Evolutionary conservation across 1,140 invertebrate species (phyloP), one percentile per base, ranked within the genome.

Genomic region (Leptinotarsa texana): DNA sequence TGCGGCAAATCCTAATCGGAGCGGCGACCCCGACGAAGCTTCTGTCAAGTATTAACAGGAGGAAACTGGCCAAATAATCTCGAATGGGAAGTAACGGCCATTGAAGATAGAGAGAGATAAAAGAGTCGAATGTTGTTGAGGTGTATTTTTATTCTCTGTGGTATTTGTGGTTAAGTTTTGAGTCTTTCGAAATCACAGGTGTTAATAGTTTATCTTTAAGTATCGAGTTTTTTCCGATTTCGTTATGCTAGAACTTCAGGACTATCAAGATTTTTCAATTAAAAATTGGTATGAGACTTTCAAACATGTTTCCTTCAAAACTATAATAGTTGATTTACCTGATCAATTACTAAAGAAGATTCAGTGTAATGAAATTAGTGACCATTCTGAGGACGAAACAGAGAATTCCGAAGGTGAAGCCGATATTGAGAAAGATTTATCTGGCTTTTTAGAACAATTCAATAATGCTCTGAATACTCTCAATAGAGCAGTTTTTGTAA

Each of bases 241-340:
- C 33, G 11, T 42, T 42, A 75, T 80, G 47, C 63, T 83, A 79
- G 81, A 83, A 80, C 76, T 76, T 33, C 78, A 82, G 77, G 82
- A 83, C 76, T 77, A 80, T 33, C 79, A 78, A 72, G 82, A 82
- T 70, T 84, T 83, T 75, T 84, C 83, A 21, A 83, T 83, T 13
- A 63, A 62, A 27, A 77, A 70, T 13, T 84, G 83, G 83, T 84
- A 83, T 63, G 65, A 81, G 22, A 74, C 62, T 62, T 83, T 84
- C 66, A 75, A 83, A 77, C 27, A 78, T 57, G 63, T 83, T 24
- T 74, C 82, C 11, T 42, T 81, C 13, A 74, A 80, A 74, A 81
- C 82, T 27, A 78, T 84, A 61, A 75, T 84, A 61, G 24, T 84
- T 4, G 78, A 81, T 15, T 75, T 84, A 49, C 77, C 81, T 13